Base-by-base conservation (phyloP, 2,888 invertebrate species). In the Pristionchus japonicus region DNA sequence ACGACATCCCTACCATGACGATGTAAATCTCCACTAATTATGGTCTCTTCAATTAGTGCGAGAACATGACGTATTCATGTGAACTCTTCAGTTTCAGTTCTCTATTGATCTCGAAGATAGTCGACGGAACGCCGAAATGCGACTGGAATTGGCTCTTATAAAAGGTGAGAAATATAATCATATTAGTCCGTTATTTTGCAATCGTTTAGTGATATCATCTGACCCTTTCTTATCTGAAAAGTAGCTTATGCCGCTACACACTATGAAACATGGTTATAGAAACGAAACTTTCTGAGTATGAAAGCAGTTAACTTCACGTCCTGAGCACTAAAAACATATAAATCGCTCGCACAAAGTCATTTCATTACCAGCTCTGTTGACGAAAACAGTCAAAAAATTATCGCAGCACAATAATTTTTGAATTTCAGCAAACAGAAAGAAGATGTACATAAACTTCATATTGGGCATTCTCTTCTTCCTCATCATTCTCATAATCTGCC, bases 391-490 rank as follows among this genome's bases (percentile, higher is more conserved):
- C n/a, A n/a, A n/a, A n/a, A n/a, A n/a, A n/a, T n/a, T n/a, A n/a
- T n/a, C n/a, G n/a, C n/a, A n/a, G n/a, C n/a, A n/a, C n/a, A n/a
- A n/a, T n/a, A n/a, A n/a, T n/a, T n/a, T n/a, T n/a, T n/a, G n/a
- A n/a, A 23, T 77, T 83, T 49, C 82, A 83, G 82, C 82, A 20
- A 83, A 83, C 52, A 52, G 82, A 20, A 49, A 52, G 52, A 83
- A 83, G 82, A 49, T 83, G 52, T 83, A 83, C 52, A 43, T 83
- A 40, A 83, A 83, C 52, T 83, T 83, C 82, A 37, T 83, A 13
- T 34, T 83, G 23, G 82, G 82, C 11, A 52, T 83, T 49, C 49
- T 83, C 23, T 83, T 83, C 82, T 52, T 83, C 27, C 23, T 83
- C 15, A 43, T 83, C 20, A 31, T 83, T 83, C 52, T 83, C 2